phyloP scores from a whole-genome alignment of 2,888 invertebrate genomes.

The Ochlodes sylvanus region DNA sequence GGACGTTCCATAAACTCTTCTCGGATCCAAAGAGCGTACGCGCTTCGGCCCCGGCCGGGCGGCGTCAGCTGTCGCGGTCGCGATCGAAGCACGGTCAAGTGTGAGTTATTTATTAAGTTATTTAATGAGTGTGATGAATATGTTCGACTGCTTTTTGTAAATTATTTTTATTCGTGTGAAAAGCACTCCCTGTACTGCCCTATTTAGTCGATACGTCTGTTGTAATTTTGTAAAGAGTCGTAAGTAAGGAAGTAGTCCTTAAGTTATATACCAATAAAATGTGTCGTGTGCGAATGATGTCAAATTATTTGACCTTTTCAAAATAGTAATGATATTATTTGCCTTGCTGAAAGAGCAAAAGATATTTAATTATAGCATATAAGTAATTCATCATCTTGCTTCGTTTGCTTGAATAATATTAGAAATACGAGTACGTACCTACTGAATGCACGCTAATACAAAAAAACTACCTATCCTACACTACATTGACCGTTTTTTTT shows the following conservation, averaged over 20 bases:
- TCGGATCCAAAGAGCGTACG: constrained; percentile 84
- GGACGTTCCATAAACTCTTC: constrained; percentile 80
- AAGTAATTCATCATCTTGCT: too few species aligned
- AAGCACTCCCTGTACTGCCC: constrained; percentile 78
- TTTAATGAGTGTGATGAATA: constrained; percentile 81
- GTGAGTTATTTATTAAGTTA: constrained; percentile 83
- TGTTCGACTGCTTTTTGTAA: constrained; percentile 82
- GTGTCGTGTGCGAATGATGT: constrained; percentile 75
- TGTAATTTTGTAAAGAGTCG: constrained; percentile 85
- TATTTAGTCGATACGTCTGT: constrained; percentile 81
- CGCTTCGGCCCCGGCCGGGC: constrained; percentile 81
- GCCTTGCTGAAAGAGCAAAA: too few species aligned
- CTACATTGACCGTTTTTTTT: too few species aligned
- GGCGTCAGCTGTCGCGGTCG: constrained; percentile 77
- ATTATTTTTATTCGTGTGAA: constrained; percentile 83
- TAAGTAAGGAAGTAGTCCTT: constrained; percentile 76
- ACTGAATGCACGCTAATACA: too few species aligned
- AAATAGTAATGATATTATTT: not conserved
- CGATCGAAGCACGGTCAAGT: constrained; percentile 80
- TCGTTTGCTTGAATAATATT: too few species aligned
- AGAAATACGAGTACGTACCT: too few species aligned
- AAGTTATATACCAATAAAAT: constrained; percentile 82
- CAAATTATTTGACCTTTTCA: constrained; percentile 48
- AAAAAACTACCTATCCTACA: too few species aligned
- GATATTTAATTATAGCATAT: too few species aligned